A percentile compares a stretch with the other conserved stretches of the same genome.
phyloP scores from a whole-genome alignment of 2,113 vertebrate genomes.

The Carollia perspicillata region DNA sequence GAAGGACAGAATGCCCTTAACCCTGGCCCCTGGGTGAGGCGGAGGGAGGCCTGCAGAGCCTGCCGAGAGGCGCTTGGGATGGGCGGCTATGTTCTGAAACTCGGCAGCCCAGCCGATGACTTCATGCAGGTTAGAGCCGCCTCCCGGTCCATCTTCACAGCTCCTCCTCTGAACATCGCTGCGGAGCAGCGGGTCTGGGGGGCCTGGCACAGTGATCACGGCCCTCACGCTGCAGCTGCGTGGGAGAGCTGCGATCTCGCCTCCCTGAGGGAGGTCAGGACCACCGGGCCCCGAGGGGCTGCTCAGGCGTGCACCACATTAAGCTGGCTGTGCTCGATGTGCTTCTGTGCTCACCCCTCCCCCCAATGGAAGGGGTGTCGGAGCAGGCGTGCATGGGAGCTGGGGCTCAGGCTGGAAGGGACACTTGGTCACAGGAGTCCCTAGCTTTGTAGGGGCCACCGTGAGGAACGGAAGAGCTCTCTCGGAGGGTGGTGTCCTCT shows the following conservation, averaged over 20 bases:
- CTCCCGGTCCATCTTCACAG: neutral
- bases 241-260: neutral
- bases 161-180: neutral
- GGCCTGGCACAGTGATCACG: too few species aligned
- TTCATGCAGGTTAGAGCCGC: too few species aligned
- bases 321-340: too few species aligned
- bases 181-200: neutral
- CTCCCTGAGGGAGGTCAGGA: neutral
- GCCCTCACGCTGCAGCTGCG: neutral
- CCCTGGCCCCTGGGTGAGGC: neutral
- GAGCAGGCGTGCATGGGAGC: accelerated
- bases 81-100: neutral
- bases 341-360: neutral
- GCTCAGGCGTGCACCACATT: accelerated
- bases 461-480: neutral
- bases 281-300: accelerated
- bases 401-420: neutral
- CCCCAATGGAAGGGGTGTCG: neutral
- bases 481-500: neutral
- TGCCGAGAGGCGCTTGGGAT: neutral
- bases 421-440: neutral
- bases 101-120: neutral
- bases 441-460: neutral
- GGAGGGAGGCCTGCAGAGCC: neutral
- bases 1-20: neutral